Percentiles rank a stretch among this genome's conserved stretches.
Conservation (phyloP, 2,888 invertebrate genomes). For the Dynastes maya region DNA sequence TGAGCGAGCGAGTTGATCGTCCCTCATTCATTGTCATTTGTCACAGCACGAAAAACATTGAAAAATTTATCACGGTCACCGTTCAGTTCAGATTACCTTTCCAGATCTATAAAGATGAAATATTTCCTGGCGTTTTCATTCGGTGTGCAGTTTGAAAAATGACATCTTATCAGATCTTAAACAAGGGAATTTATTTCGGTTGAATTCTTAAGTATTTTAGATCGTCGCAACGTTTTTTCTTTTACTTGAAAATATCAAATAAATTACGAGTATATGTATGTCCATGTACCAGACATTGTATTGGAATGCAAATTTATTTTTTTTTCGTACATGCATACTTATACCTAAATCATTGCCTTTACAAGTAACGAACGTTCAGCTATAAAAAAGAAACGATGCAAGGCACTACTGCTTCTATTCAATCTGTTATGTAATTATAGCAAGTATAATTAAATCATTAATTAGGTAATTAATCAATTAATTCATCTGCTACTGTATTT, state of each 20-base stretch:
- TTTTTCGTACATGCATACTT: neutral
- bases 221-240: slow-evolving; percentile 9
- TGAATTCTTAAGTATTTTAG: slow-evolving; percentile 22
- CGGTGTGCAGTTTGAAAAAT: slow-evolving; percentile 41
- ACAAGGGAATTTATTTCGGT: slow-evolving; percentile 40
- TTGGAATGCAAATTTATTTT: slow-evolving; percentile 22
- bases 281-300: neutral
- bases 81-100: slow-evolving; percentile 46
- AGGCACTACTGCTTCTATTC: too few relatives aligned
- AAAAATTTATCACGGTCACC: slow-evolving; percentile 44
- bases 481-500: too few relatives aligned
- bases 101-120: slow-evolving; percentile 45
- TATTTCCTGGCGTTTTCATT: slow-evolving; percentile 37
- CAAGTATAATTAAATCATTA: too few relatives aligned
- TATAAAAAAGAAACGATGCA: too few relatives aligned
- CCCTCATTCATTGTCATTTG: slow-evolving; percentile 40
- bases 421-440: too few relatives aligned
- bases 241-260: slow-evolving; percentile 33
- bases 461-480: too few relatives aligned
- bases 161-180: slow-evolving; percentile 43
- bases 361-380: too few relatives aligned
- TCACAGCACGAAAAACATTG: slow-evolving; percentile 45
- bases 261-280: neutral
- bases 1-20: slow-evolving; percentile 33
- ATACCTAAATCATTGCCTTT: too few relatives aligned